Conservation (phyloP, 2,888 invertebrate genomes). For the Conops quadrifasciatus region DNA sequence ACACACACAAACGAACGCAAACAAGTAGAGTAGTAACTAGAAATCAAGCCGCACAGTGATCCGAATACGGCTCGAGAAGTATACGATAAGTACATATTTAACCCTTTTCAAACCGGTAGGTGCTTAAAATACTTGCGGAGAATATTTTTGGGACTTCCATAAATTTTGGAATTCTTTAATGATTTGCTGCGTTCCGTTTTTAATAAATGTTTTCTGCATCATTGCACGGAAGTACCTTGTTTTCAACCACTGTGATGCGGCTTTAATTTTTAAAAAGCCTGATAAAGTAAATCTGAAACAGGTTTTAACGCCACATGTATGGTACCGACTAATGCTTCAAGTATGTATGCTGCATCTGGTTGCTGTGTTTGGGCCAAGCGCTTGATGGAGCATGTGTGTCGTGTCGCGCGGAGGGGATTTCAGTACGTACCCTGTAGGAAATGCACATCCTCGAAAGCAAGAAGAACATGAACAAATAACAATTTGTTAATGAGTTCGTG, state of each 20-base stretch:
- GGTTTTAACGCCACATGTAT: conserved; percentile 47
- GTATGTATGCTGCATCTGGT: not conserved
- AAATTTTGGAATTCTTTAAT: not conserved
- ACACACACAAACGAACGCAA: not conserved
- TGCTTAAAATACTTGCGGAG: not conserved
- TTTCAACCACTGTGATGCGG: not conserved
- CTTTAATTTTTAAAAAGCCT: conserved; percentile 14
- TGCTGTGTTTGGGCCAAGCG: not conserved
- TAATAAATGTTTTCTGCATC: not conserved
- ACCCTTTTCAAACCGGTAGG: not conserved
- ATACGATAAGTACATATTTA: not conserved
- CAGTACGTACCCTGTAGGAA: not conserved
- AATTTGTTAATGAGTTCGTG: too few species aligned
- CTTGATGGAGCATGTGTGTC: conserved; percentile 21
- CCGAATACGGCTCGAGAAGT: not conserved
- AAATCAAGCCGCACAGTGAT: not conserved
- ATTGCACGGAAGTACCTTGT: not conserved
- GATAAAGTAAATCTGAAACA: conserved; percentile 59
- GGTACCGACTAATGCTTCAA: not conserved
- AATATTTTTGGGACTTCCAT: not conserved
- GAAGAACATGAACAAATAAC: too few species aligned
- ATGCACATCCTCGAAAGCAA: too few species aligned
- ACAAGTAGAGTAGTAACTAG: not conserved
- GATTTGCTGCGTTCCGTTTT: too few species aligned
- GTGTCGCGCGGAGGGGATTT: not conserved